phyloP scores from a whole-genome alignment of 2,888 invertebrate genomes.

The Leucozona laternaria region DNA sequence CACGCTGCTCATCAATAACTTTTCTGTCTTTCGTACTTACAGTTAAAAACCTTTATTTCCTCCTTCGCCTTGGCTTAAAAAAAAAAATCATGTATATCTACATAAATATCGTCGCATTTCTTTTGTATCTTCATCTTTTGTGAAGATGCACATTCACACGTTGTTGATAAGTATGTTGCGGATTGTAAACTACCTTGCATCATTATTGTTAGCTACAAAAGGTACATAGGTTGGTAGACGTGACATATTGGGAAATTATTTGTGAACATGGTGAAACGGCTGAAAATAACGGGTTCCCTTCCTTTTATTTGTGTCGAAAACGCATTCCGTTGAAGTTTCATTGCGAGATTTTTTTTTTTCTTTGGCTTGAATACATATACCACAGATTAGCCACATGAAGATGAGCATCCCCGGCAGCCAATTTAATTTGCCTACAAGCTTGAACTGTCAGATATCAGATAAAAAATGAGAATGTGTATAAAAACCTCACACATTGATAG shows the following conservation, averaged over 20 bases:
- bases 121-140: neutral
- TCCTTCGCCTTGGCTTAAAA: neutral
- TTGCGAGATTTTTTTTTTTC: neutral
- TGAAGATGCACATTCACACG: slow-evolving; percentile 10
- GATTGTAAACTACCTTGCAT: neutral
- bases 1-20: slow-evolving; percentile 4
- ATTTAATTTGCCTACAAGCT: too few relatives aligned
- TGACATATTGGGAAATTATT: slow-evolving; percentile 37
- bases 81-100: neutral
- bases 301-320: neutral
- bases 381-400: too few relatives aligned
- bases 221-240: neutral
- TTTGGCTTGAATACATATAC: neutral
- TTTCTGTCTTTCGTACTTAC: neutral
- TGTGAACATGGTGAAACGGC: slow-evolving; percentile 19
- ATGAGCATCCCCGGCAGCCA: too few relatives aligned
- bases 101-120: neutral
- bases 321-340: slow-evolving; percentile 14
- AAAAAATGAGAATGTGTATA: too few relatives aligned
- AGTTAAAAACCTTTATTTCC: neutral
- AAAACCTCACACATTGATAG: too few relatives aligned
- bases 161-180: neutral
- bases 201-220: neutral
- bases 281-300: slow-evolving; percentile 37
- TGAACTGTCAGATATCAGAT: too few relatives aligned